Conservation (phyloP, 1,140 invertebrate genomes). For the Neotoxoptera formosana region DNA sequence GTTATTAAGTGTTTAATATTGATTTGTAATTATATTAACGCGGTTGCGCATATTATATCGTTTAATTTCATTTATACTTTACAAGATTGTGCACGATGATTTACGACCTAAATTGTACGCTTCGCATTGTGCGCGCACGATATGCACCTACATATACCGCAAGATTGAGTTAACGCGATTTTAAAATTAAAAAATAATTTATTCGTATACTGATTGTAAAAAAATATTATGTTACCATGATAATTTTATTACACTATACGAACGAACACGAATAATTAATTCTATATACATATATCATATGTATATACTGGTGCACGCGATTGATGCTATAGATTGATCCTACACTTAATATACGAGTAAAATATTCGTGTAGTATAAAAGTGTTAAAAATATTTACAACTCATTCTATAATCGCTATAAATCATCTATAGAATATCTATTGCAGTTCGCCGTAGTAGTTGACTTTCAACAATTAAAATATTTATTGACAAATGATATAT, state of each 20-base stretch:
- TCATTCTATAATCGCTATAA: background rate
- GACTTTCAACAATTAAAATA: background rate
- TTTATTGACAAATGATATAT: background rate
- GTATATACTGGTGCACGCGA: background rate
- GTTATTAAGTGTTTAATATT: conserved; percentile 3
- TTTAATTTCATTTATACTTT: background rate
- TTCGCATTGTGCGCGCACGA: background rate
- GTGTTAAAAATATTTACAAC: conserved; percentile 3
- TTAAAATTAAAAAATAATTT: conserved; percentile 27
- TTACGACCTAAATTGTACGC: background rate
- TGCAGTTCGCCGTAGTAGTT: background rate
- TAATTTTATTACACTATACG: background rate
- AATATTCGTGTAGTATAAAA: background rate
- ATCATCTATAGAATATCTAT: background rate
- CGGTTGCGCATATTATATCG: background rate
- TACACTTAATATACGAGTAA: background rate
- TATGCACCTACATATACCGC: background rate
- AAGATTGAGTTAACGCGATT: background rate
- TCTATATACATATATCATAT: background rate
- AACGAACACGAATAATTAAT: background rate
- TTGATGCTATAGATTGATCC: no score
- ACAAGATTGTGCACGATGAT: background rate
- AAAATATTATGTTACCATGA: background rate
- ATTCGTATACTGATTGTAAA: background rate
- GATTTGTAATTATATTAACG: conserved; percentile 37